These are phyloP conservation scores for Gymnorhina tibicen DNA, from an alignment of 2,113 vertebrate species.

Conservation along the genomic window DNA sequence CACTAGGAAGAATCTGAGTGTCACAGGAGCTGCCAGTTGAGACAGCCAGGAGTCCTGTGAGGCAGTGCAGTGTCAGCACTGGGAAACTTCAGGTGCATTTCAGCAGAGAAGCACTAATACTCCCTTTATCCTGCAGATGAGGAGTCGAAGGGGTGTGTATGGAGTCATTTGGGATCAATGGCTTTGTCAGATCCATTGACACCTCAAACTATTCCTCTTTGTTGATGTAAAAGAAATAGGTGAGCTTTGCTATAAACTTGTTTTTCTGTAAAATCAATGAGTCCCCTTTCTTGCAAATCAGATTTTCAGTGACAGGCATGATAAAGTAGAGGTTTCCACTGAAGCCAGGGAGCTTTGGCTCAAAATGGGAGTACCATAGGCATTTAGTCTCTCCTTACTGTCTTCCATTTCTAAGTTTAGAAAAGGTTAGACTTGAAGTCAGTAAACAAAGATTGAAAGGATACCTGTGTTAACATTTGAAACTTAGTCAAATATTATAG, in stretches of 20 bases:
- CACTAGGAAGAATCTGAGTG: slow-evolving; percentile 68
- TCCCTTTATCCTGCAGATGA: slow-evolving; percentile 71
- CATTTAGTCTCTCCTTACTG: background rate
- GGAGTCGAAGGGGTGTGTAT: slow-evolving; percentile 42
- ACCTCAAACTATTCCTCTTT: background rate
- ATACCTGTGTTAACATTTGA: background rate
- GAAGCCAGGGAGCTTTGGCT: background rate
- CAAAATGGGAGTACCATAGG: background rate
- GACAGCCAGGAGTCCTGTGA: slow-evolving; percentile 70
- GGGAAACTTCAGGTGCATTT: slow-evolving; percentile 72
- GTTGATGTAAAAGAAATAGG: background rate
- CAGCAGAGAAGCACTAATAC: slow-evolving; percentile 64
- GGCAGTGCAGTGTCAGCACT: slow-evolving; percentile 74
- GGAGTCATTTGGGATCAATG: background rate
- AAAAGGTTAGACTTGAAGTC: background rate
- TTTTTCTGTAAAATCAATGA: background rate
- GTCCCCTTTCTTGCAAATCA: background rate
- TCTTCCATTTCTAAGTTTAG: background rate
- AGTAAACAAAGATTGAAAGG: background rate
- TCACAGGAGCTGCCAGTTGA: slow-evolving; percentile 76
- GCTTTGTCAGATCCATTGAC: background rate
- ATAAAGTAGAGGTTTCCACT: background rate
- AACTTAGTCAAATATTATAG: background rate
- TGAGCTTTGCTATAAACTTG: background rate
- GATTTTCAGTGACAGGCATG: background rate